Evolutionary conservation across 2,113 vertebrate genomes (phyloP).

Genomic region (Malurus elegans): DNA sequence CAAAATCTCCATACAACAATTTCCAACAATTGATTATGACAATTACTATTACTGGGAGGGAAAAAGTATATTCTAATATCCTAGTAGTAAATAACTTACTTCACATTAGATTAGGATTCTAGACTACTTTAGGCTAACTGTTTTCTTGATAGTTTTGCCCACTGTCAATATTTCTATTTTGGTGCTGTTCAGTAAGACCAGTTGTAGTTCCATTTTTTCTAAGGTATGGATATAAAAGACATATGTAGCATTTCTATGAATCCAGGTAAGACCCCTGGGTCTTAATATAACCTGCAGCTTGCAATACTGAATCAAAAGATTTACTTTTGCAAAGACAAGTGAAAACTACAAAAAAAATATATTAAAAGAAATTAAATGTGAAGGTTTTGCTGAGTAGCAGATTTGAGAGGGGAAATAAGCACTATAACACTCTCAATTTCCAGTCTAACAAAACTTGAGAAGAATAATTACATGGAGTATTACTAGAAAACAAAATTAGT

Average conservation of each 20-base stretch:
- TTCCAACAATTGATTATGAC: not conserved
- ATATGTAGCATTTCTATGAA: not conserved
- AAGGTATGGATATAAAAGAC: not conserved
- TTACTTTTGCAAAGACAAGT: not conserved
- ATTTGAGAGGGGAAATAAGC: not conserved
- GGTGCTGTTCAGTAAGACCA: accelerated
- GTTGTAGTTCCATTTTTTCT: not conserved
- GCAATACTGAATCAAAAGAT: not conserved
- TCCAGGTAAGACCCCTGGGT: not conserved
- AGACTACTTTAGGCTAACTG: not conserved
- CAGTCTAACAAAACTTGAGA: not conserved
- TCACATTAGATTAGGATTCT: not conserved
- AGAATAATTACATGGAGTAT: not conserved
- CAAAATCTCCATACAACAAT: not conserved
- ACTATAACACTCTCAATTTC: not conserved
- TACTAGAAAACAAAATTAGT: not conserved
- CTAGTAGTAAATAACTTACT: not conserved
- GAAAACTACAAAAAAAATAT: not conserved
- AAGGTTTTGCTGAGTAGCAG: not conserved
- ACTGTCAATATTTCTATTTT: not conserved
- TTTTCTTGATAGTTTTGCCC: not conserved
- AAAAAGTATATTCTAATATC: not conserved
- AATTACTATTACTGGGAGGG: not conserved
- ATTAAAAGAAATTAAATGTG: not conserved
- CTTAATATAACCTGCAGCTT: not conserved